Evolutionary conservation across 2,113 vertebrate species (phyloP), one percentile per base, ranked within the genome.

Genomic region (Scomber scombrus): DNA sequence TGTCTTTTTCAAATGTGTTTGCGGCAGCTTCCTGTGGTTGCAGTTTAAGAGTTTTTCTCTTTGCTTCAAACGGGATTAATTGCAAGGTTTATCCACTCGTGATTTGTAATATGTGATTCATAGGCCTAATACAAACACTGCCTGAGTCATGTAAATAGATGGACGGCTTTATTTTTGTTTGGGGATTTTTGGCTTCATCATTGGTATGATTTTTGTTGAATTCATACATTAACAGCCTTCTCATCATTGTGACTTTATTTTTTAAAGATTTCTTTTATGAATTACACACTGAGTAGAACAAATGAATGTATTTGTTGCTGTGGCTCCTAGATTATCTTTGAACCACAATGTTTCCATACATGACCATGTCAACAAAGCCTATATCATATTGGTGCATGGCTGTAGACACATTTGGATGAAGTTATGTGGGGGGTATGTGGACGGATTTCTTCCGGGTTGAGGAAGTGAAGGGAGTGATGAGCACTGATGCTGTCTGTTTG

Each of bases 391-490:
- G 21, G 19, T 11, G 34, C 11, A 14, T 13, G 1, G 9, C 4
- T 21, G 6, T 12, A 1, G 15, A 29, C 46, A 23, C 47, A 19
- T 64, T 46, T 16, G 15, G 9, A 55, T 50, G 26, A 47, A 71
- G 40, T 13, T 21, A 34, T 45, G 0, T 8, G 34, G 8, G 34
- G 34, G 34, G n/a, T n/a, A n/a, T n/a, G n/a, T n/a, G n/a, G n/a
- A n/a, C n/a, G n/a, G n/a, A n/a, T 84, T 93, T 89, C 90, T 95
- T 95, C 94, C 95, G 95, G 95, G 94, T 94, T 90, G 92, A 65
- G 60, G 60, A 52, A 74, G 72, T 78, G 88, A 78, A 90, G 93
- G 92, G 93, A 90, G 93, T 91, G 91, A 88, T 89, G 91, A 86
- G 82, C 82, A 81, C 66, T 75, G 86, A 88, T 88, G 91, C 81